Conservation (phyloP, 1,140 invertebrate genomes). For the Antheraea mylitta region DNA sequence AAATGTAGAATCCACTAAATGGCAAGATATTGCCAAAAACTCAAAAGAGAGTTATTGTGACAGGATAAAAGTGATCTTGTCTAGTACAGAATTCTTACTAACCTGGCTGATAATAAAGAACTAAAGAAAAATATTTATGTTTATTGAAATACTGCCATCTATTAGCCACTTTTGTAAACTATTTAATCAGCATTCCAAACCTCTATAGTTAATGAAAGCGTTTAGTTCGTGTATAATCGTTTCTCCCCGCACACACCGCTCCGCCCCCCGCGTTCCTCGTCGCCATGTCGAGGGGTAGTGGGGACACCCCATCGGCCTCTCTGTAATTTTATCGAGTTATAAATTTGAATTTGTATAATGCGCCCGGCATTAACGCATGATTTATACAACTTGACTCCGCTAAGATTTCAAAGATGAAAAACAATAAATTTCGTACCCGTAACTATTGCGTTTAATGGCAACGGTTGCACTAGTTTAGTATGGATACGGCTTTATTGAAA, state of each 20-base stretch:
- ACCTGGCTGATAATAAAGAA: too few species aligned
- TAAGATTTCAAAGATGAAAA: constrained; percentile 78
- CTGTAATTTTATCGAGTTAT: constrained; percentile 79
- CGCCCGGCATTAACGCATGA: constrained; percentile 74
- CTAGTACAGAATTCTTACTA: too few species aligned
- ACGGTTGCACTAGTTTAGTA: constrained; percentile 26
- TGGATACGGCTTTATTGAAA: constrained; percentile 33
- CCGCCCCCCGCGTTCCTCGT: background rate
- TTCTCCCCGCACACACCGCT: constrained; percentile 10
- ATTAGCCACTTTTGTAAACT: constrained; percentile 12
- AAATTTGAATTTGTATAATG: constrained; percentile 80
- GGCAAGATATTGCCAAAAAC: too few species aligned
- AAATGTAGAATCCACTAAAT: too few species aligned
- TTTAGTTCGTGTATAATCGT: constrained; percentile 60
- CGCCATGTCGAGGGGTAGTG: constrained; percentile 19
- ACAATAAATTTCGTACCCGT: constrained; percentile 75
- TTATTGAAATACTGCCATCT: background rate
- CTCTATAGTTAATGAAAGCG: constrained; percentile 55
- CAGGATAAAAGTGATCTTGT: too few species aligned
- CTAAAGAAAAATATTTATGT: background rate
- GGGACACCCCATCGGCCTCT: constrained; percentile 64
- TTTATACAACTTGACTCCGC: constrained; percentile 77
- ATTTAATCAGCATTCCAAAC: constrained; percentile 17
- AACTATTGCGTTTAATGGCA: constrained; percentile 75
- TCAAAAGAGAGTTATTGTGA: too few species aligned